phyloP scores from a whole-genome alignment of 2,113 vertebrate species.

The Crypturellus undulatus region DNA sequence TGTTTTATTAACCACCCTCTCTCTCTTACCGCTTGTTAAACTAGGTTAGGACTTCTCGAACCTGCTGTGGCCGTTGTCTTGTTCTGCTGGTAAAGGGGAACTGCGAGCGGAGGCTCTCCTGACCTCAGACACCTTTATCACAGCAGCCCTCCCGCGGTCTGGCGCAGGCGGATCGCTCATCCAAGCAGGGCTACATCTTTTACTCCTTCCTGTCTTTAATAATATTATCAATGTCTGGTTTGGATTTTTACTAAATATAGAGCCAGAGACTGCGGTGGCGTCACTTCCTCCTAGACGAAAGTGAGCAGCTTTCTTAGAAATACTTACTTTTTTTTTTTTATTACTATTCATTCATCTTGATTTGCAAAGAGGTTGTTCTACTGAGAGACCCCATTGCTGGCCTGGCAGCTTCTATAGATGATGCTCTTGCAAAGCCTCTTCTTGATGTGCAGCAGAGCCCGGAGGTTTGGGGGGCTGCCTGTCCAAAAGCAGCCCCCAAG shows the following conservation, averaged over 20 bases:
- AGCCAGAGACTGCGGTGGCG: conserved; percentile 24
- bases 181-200: conserved; percentile 25
- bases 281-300: conserved; percentile 46
- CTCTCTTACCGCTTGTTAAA: conserved; percentile 32
- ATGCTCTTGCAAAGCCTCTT: neutral
- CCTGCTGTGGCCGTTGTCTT: conserved; percentile 42
- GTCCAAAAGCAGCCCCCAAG: neutral
- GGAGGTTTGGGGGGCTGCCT: neutral
- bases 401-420: neutral
- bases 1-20: conserved; percentile 58
- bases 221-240: conserved; percentile 73
- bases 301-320: conserved; percentile 23
- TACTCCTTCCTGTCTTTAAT: conserved; percentile 73
- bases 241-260: conserved; percentile 75
- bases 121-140: conserved; percentile 42
- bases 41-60: conserved; percentile 38
- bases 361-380: neutral
- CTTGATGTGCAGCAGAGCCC: neutral
- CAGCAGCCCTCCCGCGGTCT: neutral
- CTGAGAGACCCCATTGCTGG: neutral
- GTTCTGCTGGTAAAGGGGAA: neutral
- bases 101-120: neutral
- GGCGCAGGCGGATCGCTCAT: conserved; percentile 44
- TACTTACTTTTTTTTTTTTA: neutral
- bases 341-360: conserved; percentile 12